These are phyloP conservation scores for Periparus ater DNA, from an alignment of 2,797 vertebrate species.

Conservation along the genomic window DNA sequence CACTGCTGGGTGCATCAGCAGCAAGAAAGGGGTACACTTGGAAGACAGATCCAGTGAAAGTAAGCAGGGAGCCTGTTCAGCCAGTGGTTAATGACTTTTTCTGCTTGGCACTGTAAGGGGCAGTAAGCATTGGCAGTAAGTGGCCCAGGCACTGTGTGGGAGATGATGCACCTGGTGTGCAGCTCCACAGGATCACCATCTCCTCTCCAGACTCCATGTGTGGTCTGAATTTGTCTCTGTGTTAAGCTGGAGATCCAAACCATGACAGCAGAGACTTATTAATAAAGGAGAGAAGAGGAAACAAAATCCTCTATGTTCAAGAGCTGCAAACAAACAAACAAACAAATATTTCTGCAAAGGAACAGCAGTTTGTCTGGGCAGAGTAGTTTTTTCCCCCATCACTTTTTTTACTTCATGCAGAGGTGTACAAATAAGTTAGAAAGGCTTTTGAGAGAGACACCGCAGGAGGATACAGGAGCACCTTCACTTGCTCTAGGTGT, in stretches of 20 bases:
- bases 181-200: not conserved
- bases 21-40: not conserved
- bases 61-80: not conserved
- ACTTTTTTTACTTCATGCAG: not conserved
- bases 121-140: too few relatives aligned
- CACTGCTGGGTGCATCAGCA: not conserved
- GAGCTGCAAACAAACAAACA: not conserved
- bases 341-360: not conserved
- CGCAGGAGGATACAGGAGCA: not conserved
- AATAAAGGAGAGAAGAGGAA: not conserved
- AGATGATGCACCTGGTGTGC: not conserved
- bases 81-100: not conserved
- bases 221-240: not conserved
- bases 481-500: not conserved
- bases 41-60: not conserved
- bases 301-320: fast-evolving
- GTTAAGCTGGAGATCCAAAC: not conserved
- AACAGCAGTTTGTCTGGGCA: not conserved
- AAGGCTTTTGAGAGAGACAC: not conserved
- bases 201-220: not conserved
- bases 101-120: not conserved
- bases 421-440: not conserved
- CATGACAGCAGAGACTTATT: fast-evolving
- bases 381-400: not conserved
- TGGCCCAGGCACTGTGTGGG: fast-evolving